Percentiles rank a stretch among this genome's conserved stretches.
These are phyloP conservation scores for Barbus barbus DNA, from an alignment of 2,113 vertebrate genomes.

Conservation along the genomic window DNA sequence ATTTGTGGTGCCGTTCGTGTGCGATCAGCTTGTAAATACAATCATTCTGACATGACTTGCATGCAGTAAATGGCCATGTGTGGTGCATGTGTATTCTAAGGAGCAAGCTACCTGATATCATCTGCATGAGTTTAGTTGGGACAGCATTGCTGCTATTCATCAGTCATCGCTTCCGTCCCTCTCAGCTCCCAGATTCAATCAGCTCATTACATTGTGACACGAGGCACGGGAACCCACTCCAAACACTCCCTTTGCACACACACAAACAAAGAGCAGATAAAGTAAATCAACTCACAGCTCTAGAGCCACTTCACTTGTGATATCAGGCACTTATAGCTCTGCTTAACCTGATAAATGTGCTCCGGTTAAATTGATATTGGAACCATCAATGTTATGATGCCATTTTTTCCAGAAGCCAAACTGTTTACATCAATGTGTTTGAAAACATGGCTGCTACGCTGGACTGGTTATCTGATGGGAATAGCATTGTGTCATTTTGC, in stretches of 20 bases:
- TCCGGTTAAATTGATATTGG: slow-evolving; percentile 41
- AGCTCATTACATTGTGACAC: slow-evolving; percentile 43
- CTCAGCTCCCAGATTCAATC: slow-evolving; percentile 24
- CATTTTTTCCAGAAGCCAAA: slow-evolving; percentile 3
- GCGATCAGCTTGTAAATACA: not conserved
- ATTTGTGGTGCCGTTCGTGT: not conserved
- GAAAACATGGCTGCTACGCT: slow-evolving; percentile 26
- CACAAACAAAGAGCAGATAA: slow-evolving; percentile 46
- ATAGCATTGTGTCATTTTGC: not conserved
- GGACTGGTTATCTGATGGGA: not conserved
- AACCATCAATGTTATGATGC: slow-evolving; percentile 31
- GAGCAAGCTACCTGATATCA: slow-evolving; percentile 1
- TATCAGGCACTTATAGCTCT: slow-evolving; percentile 47
- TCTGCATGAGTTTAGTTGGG: slow-evolving; percentile 35
- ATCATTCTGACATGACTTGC: not conserved
- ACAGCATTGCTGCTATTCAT: slow-evolving; percentile 33
- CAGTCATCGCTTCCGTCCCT: slow-evolving; percentile 43
- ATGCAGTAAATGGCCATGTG: not conserved
- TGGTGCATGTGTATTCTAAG: not conserved
- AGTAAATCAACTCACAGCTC: slow-evolving; percentile 36
- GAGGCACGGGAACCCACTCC: slow-evolving; percentile 31
- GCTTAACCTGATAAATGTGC: slow-evolving; percentile 36
- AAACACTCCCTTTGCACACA: slow-evolving; percentile 1
- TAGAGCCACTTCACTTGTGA: slow-evolving; percentile 38
- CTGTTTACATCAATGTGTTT: slow-evolving; percentile 18